These are phyloP conservation scores for Australoheros scitulus DNA, from an alignment of 2,113 vertebrate genomes.

Conservation along the genomic window DNA sequence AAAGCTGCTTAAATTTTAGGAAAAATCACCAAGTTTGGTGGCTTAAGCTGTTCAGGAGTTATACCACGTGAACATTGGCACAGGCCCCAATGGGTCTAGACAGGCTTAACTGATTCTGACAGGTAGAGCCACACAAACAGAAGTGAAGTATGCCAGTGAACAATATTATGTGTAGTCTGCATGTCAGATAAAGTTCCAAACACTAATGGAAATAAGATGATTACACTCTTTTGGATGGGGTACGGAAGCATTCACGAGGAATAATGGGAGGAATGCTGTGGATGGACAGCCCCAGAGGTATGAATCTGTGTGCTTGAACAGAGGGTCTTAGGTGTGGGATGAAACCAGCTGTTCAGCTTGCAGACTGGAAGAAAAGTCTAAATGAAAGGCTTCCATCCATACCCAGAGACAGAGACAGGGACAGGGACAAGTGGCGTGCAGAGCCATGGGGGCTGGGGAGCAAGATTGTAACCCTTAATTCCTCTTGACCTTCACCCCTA, in stretches of 20 bases:
- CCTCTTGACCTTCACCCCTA: slow-evolving; percentile 22
- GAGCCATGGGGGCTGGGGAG: background rate
- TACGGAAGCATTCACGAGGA: slow-evolving; percentile 25
- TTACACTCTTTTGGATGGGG: slow-evolving; percentile 6
- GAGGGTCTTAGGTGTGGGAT: slow-evolving; percentile 61
- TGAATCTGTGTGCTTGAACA: slow-evolving; percentile 59
- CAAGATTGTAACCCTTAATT: background rate
- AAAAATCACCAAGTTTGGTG: too few species aligned
- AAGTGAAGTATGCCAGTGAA: background rate
- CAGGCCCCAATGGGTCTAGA: too few species aligned
- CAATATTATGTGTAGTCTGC: background rate
- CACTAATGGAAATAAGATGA: slow-evolving; percentile 33
- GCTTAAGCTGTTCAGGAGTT: too few species aligned
- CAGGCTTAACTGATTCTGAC: background rate
- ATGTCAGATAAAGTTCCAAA: background rate
- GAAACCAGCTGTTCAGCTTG: slow-evolving; percentile 76
- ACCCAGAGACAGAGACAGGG: slow-evolving; percentile 29
- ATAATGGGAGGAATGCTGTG: slow-evolving; percentile 72
- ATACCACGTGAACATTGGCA: too few species aligned
- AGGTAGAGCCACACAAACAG: slow-evolving; percentile 8
- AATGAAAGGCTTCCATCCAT: slow-evolving; percentile 77
- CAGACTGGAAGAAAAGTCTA: slow-evolving; percentile 66
- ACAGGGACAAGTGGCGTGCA: background rate
- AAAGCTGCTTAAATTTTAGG: too few species aligned
- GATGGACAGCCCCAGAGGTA: slow-evolving; percentile 72